Percentiles rank a stretch among this genome's conserved stretches.
These are phyloP conservation scores for Cyphomyrmex costatus DNA, from an alignment of 1,140 invertebrate genomes.

Conservation along the genomic window DNA sequence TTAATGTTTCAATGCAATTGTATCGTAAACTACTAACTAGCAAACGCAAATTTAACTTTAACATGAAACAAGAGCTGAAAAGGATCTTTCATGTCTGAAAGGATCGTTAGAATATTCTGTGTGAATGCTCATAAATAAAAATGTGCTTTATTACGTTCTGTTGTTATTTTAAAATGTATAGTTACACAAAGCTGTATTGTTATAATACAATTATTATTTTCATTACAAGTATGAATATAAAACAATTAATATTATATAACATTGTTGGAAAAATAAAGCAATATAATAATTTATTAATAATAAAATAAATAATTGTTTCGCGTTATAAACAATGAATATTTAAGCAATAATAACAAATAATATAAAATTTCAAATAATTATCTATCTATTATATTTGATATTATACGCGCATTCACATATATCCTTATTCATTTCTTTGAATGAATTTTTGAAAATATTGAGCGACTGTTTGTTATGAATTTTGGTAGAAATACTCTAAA, in stretches of 20 bases:
- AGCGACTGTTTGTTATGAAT: too few relatives aligned
- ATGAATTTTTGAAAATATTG: too few relatives aligned
- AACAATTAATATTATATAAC: not conserved
- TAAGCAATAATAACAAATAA: not conserved
- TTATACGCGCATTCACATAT: not conserved
- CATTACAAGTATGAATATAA: not conserved
- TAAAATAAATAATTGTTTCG: not conserved
- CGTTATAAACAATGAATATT: not conserved
- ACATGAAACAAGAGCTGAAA: not conserved
- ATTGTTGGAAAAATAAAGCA: not conserved
- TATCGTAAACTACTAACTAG: constrained; percentile 48
- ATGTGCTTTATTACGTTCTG: not conserved
- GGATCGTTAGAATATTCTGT: constrained; percentile 9
- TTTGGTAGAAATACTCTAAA: too few relatives aligned
- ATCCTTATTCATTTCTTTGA: not conserved
- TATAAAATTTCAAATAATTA: not conserved
- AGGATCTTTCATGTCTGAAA: not conserved
- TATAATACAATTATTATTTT: not conserved
- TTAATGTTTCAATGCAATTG: constrained; percentile 47
- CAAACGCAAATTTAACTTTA: constrained; percentile 4
- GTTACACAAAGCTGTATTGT: not conserved
- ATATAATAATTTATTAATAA: not conserved
- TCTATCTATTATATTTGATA: not conserved
- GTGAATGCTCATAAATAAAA: not conserved
- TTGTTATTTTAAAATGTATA: not conserved